Percentiles rank a stretch among this genome's conserved stretches.
Conservation (phyloP, 2,888 invertebrate genomes). For the Agapostemon virescens region DNA sequence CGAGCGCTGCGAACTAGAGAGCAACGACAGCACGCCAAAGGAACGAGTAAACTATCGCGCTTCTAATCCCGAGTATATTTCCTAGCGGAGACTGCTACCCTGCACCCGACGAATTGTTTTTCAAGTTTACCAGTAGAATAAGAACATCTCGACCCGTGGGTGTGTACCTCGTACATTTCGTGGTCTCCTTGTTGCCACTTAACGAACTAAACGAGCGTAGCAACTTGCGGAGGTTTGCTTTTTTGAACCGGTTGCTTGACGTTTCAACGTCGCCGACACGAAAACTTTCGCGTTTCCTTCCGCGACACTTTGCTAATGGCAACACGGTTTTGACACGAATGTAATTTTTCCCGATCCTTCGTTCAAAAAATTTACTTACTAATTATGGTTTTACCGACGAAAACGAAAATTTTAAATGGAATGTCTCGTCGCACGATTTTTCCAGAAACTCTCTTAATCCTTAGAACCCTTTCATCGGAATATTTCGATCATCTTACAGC, state of each 20-base stretch:
- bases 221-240: neutral
- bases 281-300: neutral
- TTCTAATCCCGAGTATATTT: conserved; percentile 64
- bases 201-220: conserved; percentile 27
- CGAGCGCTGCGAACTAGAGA: conserved; percentile 34
- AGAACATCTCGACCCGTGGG: neutral
- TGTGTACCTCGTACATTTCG: conserved; percentile 17
- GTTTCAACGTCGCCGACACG: neutral
- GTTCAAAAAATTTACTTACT: too few species aligned
- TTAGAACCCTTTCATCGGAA: too few species aligned
- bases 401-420: too few species aligned
- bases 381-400: too few species aligned
- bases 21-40: conserved; percentile 52
- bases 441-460: too few species aligned
- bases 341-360: neutral
- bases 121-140: conserved; percentile 29
- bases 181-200: neutral
- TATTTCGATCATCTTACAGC: too few species aligned
- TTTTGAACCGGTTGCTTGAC: neutral
- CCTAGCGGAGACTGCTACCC: conserved; percentile 36
- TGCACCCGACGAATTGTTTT: conserved; percentile 25
- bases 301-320: neutral
- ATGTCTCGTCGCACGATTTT: too few species aligned
- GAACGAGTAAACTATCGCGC: conserved; percentile 64
- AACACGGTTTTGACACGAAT: neutral